Evolutionary conservation across 2,113 vertebrate species (phyloP).

Genomic region (Cisticola juncidis): DNA sequence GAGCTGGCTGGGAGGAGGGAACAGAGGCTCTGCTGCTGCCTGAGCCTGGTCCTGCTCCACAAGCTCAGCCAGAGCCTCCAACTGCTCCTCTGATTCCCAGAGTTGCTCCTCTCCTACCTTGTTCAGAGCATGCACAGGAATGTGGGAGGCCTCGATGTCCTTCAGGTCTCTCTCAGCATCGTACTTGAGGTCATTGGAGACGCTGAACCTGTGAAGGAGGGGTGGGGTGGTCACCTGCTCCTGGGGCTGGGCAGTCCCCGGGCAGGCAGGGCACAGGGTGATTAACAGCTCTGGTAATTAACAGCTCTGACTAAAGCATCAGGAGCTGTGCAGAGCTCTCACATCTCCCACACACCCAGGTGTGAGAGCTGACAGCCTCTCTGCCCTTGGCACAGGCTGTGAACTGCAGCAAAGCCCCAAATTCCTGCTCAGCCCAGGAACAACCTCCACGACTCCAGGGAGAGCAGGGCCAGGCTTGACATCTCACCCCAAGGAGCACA

Average conservation of each 20-base stretch:
- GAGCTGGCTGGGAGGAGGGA: neutral
- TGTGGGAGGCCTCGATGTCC: conserved; percentile 89
- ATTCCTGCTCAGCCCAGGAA: neutral
- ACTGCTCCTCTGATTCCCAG: neutral
- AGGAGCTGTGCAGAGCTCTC: neutral
- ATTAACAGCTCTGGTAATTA: neutral
- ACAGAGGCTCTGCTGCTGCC: neutral
- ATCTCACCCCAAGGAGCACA: neutral
- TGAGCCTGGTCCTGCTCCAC: neutral
- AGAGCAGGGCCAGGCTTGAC: neutral
- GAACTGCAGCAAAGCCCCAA: neutral
- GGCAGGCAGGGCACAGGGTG: neutral
- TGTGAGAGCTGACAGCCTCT: neutral
- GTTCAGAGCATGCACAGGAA: conserved; percentile 94
- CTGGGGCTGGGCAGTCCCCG: neutral
- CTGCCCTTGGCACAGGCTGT: neutral
- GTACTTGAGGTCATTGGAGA: conserved; percentile 97
- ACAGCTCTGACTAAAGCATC: neutral
- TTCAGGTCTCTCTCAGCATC: conserved; percentile 96
- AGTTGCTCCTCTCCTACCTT: conserved; percentile 78
- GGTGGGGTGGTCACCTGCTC: neutral
- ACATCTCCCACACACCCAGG: neutral
- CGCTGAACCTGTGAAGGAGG: conserved; percentile 87
- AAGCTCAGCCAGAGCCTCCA: neutral
- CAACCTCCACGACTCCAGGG: neutral